Evolutionary conservation across 2,113 vertebrate species (phyloP), one percentile per base, ranked within the genome.

Genomic region (Garra rufa): DNA sequence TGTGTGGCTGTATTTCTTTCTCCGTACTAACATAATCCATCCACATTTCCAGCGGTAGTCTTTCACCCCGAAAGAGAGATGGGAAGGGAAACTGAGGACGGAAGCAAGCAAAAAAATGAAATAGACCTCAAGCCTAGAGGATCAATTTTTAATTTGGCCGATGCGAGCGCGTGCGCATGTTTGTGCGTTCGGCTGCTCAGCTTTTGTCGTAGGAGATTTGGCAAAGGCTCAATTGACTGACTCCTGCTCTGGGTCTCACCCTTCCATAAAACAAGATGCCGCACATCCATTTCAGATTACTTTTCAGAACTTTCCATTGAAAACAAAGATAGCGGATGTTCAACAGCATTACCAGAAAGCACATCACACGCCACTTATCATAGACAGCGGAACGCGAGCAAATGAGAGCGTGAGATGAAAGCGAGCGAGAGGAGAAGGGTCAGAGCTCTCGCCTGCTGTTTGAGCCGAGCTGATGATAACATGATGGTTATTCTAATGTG

Each of bases 111-210:
- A 34, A 65, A 78, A 84, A 84, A 80, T 77, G 82, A 73, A 85
- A 84, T 55, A 78, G 86, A 82, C 84, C 83, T 86, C 76, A 79
- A 84, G 86, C 87, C 84, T 63, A 88, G 82, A 38, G 76, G 87
- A 88, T 90, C 89, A 87, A 90, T 90, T 88, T 90, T 90, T 90
- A 88, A 90, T 90, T 90, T 88, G 89, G 70, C 75, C 82, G 71
- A 86, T 86, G 86, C 43, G 63, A n/a, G 69, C 17, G 6, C 65
- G 34, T 34, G 75, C 73, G 78, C 50, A 71, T 57, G 82, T 83
- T 59, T 48, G 52, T 76, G 82, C 76, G 52, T 76, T 43, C 30
- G 2, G 46, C 79, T 19, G 3, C 48, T 81, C 77, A 1, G 63
- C 79, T 55, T 70, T 70, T 81, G 79, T 81, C 61, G 17, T 15